Conservation (phyloP, 2,113 vertebrate genomes). For the Daboia siamensis region DNA sequence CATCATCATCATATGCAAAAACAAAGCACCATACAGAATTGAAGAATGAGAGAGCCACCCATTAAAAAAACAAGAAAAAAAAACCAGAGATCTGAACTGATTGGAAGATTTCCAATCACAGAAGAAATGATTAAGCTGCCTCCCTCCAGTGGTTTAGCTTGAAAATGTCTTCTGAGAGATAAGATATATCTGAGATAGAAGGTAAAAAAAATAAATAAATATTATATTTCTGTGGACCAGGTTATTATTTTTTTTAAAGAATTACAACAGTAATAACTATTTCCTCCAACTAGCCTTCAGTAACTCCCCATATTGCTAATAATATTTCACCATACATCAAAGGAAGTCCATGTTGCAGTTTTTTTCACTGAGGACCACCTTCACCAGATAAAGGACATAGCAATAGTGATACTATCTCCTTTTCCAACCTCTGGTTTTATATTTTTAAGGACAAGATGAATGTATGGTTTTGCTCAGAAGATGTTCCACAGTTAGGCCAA, state of each 20-base stretch:
- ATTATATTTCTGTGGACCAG: background rate
- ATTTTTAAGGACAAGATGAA: background rate
- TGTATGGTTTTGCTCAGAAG: background rate
- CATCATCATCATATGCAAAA: constrained; percentile 83
- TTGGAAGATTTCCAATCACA: constrained; percentile 60
- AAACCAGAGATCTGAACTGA: constrained; percentile 44
- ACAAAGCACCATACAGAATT: constrained; percentile 78
- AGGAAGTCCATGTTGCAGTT: background rate
- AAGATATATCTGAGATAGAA: background rate
- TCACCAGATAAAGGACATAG: background rate
- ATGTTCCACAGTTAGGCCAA: background rate
- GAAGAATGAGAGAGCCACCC: constrained; percentile 66
- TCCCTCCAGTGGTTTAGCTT: constrained; percentile 51
- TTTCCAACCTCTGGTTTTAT: background rate
- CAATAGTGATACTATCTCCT: background rate
- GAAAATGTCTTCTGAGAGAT: background rate
- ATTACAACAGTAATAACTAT: background rate
- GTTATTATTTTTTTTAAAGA: background rate
- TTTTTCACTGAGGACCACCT: background rate
- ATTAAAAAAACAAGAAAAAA: constrained; percentile 54
- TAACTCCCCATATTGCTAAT: background rate
- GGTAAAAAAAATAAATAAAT: background rate
- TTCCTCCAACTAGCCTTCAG: background rate
- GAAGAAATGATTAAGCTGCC: constrained; percentile 38
- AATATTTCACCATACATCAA: background rate